phyloP scores from a whole-genome alignment of 2,797 vertebrate genomes.

The Acipenser oxyrinchus region DNA sequence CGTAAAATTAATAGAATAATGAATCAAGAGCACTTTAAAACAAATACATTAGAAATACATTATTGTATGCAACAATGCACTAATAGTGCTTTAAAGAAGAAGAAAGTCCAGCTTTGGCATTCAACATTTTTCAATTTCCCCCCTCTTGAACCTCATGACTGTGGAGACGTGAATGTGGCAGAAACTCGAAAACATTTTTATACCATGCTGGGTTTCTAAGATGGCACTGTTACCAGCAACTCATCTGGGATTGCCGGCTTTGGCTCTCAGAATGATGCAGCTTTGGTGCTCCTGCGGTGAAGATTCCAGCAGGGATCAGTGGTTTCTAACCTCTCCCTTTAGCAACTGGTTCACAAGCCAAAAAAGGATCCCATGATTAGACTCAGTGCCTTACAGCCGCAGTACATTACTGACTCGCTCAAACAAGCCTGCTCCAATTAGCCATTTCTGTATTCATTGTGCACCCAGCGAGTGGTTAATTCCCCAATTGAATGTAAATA shows the following conservation, averaged over 20 bases:
- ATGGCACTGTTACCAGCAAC: background rate
- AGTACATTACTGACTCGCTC: background rate
- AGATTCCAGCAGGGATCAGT: background rate
- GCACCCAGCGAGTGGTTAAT: slow-evolving; percentile 7
- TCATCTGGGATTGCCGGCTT: background rate
- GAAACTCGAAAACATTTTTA: background rate
- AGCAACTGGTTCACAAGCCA: background rate
- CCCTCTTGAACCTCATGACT: background rate
- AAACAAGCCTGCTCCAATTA: slow-evolving; percentile 2
- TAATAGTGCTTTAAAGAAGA: too few species aligned
- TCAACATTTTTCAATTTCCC: too few species aligned
- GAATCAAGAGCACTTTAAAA: too few species aligned
- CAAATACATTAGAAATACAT: too few species aligned
- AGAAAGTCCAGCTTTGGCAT: too few species aligned
- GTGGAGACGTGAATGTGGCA: background rate
- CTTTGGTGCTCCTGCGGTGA: background rate
- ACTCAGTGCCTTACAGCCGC: background rate
- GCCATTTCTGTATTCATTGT: background rate
- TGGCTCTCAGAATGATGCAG: background rate
- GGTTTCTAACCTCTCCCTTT: background rate
- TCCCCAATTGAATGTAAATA: slow-evolving; percentile 8
- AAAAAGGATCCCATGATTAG: slow-evolving; percentile 1
- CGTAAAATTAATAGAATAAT: too few species aligned
- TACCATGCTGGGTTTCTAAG: background rate
- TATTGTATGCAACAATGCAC: too few species aligned